phyloP scores from a whole-genome alignment of 23 tunicate species.

The Halocynthia aurantium region DNA sequence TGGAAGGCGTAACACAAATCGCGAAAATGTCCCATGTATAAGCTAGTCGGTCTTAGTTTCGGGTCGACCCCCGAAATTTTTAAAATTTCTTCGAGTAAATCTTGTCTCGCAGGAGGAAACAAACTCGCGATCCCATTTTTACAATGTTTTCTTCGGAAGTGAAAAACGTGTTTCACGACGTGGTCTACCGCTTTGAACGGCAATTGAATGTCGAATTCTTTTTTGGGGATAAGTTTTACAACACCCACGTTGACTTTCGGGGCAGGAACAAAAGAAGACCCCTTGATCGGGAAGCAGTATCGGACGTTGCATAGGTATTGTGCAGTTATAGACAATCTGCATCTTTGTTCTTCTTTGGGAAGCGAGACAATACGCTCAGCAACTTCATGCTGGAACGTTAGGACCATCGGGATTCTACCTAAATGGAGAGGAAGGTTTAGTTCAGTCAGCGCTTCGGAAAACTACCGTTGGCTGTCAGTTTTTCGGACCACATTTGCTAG shows the following conservation, averaged over 20 bases:
- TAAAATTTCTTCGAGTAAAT: slow-evolving; percentile 49
- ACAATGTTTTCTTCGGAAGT: slow-evolving; percentile 37
- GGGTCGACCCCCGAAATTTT: slow-evolving; percentile 52
- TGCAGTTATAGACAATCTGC: slow-evolving; percentile 64
- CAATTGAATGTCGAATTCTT: slow-evolving; percentile 34
- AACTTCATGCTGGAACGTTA: slow-evolving; percentile 84
- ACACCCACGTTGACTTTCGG: slow-evolving; percentile 80
- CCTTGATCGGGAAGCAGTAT: slow-evolving; percentile 40
- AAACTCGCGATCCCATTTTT: slow-evolving; percentile 40
- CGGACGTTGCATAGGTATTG: slow-evolving; percentile 62
- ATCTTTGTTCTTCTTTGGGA: slow-evolving; percentile 61
- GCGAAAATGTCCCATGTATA: slow-evolving; percentile 50
- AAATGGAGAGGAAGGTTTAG: too few relatives aligned
- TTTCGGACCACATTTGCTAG: too few relatives aligned
- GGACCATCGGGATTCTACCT: slow-evolving; percentile 77
- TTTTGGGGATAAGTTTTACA: slow-evolving; percentile 60
- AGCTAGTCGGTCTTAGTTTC: neutral
- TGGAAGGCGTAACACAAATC: slow-evolving; percentile 80
- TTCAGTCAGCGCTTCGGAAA: too few relatives aligned
- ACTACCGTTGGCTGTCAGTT: too few relatives aligned
- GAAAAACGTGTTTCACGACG: slow-evolving; percentile 70
- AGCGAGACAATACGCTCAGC: slow-evolving; percentile 60
- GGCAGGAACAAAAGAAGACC: slow-evolving; percentile 68
- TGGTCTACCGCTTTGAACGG: slow-evolving; percentile 66
- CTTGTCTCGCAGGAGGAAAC: slow-evolving; percentile 57